phyloP scores from a whole-genome alignment of 2,888 invertebrate species.

The Ophion costatus region DNA sequence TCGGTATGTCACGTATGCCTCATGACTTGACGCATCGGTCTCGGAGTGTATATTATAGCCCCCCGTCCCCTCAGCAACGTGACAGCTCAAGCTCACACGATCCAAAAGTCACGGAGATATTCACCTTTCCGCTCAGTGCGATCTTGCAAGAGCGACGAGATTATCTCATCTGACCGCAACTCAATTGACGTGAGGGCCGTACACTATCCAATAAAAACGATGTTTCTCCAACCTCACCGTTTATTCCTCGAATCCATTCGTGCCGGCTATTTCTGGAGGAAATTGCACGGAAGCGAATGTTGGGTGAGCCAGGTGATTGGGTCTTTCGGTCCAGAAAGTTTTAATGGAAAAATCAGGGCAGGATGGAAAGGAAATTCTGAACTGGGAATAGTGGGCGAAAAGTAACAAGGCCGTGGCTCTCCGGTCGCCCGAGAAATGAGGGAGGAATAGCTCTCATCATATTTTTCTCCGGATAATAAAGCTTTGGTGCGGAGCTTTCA shows the following conservation, averaged over 20 bases:
- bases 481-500: background rate
- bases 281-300: constrained; percentile 11
- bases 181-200: constrained; percentile 13
- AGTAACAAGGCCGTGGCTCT: background rate
- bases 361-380: background rate
- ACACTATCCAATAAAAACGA: constrained; percentile 4
- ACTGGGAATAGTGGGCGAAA: background rate
- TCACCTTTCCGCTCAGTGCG: constrained; percentile 48
- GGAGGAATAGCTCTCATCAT: constrained; percentile 1
- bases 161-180: constrained; percentile 38
- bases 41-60: constrained; percentile 26
- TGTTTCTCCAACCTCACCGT: background rate
- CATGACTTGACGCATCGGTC: constrained; percentile 55
- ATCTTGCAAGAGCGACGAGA: constrained; percentile 46
- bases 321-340: background rate
- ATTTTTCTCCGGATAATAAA: background rate
- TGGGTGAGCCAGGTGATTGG: background rate
- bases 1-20: constrained; percentile 64
- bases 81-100: constrained; percentile 16
- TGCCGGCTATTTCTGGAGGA: constrained; percentile 4
- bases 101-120: constrained; percentile 18
- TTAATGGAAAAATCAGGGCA: background rate
- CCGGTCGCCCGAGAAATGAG: background rate
- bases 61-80: background rate
- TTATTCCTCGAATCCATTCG: background rate